Conservation (phyloP, 1,140 invertebrate species). For the Halotydeus destructor region DNA sequence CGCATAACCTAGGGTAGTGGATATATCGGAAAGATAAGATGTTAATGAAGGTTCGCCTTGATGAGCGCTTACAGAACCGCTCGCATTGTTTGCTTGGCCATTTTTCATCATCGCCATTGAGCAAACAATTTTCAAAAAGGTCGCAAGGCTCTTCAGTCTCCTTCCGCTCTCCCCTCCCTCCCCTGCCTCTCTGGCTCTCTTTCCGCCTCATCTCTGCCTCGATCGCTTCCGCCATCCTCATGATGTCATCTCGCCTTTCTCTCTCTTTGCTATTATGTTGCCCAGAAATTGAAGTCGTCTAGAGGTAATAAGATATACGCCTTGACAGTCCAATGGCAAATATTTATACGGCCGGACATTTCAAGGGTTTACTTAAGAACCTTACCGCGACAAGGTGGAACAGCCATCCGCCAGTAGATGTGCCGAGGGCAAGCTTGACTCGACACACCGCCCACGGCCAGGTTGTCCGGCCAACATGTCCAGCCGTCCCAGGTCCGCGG, state of each 20-base stretch:
- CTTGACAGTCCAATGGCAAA: neutral
- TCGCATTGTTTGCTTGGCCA: neutral
- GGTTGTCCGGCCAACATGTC: conserved; percentile 24
- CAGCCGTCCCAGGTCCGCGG: conserved; percentile 30
- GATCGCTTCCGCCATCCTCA: neutral
- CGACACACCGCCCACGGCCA: conserved; percentile 15
- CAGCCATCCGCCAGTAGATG: conserved; percentile 22
- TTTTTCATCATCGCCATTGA: neutral
- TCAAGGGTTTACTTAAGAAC: conserved; percentile 3
- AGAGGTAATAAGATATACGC: neutral
- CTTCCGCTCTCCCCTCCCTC: neutral
- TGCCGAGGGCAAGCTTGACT: conserved; percentile 22
- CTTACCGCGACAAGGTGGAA: conserved; percentile 23
- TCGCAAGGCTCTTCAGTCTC: neutral
- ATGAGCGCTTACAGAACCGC: conserved; percentile 1
- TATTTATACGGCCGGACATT: neutral
- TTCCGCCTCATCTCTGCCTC: neutral
- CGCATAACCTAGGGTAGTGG: conserved; percentile 21
- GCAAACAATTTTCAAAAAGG: neutral
- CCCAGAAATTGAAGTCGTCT: neutral
- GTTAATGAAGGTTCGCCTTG: conserved; percentile 4
- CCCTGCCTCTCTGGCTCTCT: neutral
- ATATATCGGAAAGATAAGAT: conserved; percentile 1
- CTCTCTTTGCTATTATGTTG: neutral
- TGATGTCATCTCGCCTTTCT: neutral